Evolutionary conservation across 1,140 invertebrate species (phyloP), one percentile per base, ranked within the genome.

Genomic region (Probaryconus sp.): DNA sequence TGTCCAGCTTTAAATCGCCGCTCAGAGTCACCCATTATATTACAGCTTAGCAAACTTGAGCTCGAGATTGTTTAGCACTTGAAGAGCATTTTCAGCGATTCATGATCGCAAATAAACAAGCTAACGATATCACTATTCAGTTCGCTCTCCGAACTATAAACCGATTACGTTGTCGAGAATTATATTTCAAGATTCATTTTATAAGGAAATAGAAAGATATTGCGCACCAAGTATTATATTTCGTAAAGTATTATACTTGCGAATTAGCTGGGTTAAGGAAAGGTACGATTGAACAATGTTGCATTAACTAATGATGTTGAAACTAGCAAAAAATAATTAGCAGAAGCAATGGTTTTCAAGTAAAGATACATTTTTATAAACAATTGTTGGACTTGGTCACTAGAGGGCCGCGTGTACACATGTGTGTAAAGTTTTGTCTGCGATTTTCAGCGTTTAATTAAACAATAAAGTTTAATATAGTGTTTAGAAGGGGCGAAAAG

Each of bases 31-130:
- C 10, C 60, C 40, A 76, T 76, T 70, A 70, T 76, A 56, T 65
- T 31, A 43, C 33, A 11, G 68, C 67, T 68, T 71, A 76, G 53
- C 51, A 16, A 73, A 55, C 69, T 61, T 10, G 61, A 67, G 61
- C 51, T 14, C 10, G 55, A 65, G 43, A 61, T 63, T 68, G 74
- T 71, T 76, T 68, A 64, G 56, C 51, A 51, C 55, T 68, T 51
- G 24, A 60, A 53, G 42, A 42, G 40, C 56, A 35, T 61, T 79
- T 82, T 78, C 64, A 20, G 21, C 20, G 42, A 70, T 45, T 65
- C 60, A n/a, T 1, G 33, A 42, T 70, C 30, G 47, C 45, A 53
- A 72, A 64, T 72, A 72, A 72, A 60, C 61, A 61, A 64, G 48
- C 33, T 11, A n/a, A 38, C 30, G 37, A 0, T 60, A 60, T 58